phyloP scores from a whole-genome alignment of 2,888 invertebrate species.

The Tenthredo distinguenda region DNA sequence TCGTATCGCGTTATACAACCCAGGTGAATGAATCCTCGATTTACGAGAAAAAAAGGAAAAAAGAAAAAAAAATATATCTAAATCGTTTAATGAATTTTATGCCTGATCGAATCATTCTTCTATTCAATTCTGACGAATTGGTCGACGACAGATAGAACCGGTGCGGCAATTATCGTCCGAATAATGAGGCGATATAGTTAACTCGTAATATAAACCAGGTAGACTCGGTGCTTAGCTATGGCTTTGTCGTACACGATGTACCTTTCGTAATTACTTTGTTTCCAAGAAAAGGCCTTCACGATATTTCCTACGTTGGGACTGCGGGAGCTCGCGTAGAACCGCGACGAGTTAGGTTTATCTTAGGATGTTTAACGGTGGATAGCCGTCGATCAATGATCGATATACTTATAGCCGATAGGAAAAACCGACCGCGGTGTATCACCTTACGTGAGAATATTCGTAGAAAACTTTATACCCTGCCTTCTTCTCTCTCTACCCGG shows the following conservation, averaged over 20 bases:
- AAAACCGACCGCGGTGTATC: background rate
- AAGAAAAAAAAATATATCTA: no score
- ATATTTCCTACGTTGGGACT: constrained; percentile 7
- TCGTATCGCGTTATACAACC: background rate
- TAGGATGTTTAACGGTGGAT: constrained; percentile 1
- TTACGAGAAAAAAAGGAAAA: no score
- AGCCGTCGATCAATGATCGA: constrained; percentile 19
- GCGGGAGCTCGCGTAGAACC: constrained; percentile 23
- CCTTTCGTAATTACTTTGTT: constrained; percentile 55
- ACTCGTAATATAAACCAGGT: constrained; percentile 13
- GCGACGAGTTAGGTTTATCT: background rate
- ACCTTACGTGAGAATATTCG: background rate
- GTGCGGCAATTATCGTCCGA: background rate
- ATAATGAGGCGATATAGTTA: background rate
- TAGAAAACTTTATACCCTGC: background rate
- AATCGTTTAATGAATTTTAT: no score
- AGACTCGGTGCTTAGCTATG: background rate
- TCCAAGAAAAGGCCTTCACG: constrained; percentile 43
- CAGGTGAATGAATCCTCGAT: background rate
- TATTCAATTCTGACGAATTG: background rate
- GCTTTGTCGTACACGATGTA: constrained; percentile 27
- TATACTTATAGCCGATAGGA: background rate
- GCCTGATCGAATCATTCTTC: background rate
- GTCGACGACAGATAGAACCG: background rate
- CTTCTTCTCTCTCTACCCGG: no score